Evolutionary conservation across 2,797 vertebrate species (phyloP).

Genomic region (Oryzias dopingdopingensis): DNA sequence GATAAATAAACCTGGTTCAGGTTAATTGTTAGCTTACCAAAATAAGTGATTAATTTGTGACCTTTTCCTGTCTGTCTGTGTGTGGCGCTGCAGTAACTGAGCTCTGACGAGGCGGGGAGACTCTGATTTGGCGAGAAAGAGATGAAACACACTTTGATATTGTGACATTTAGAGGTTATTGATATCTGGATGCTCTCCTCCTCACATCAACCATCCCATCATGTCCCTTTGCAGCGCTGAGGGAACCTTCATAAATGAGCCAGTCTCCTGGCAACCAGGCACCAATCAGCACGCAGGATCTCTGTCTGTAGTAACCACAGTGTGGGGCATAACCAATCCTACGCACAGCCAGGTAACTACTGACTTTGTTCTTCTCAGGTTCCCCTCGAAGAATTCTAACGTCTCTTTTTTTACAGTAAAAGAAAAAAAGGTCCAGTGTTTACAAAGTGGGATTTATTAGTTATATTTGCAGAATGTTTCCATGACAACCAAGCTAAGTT

Average conservation of each 20-base stretch:
- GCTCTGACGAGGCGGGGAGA: slow-evolving; percentile 1
- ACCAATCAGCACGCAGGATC: slow-evolving; percentile 91
- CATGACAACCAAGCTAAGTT: too few species aligned
- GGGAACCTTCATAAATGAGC: slow-evolving; percentile 91
- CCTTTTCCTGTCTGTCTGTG: not conserved
- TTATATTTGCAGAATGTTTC: too few species aligned
- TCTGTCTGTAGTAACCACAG: slow-evolving; percentile 95
- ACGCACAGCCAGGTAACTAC: slow-evolving; percentile 91
- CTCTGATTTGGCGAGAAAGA: not conserved
- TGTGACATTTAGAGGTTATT: slow-evolving; percentile 2
- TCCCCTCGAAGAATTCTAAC: too few species aligned
- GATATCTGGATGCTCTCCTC: slow-evolving; percentile 13
- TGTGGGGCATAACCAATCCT: slow-evolving; percentile 95
- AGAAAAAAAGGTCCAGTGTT: too few species aligned
- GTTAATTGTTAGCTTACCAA: slow-evolving; percentile 27
- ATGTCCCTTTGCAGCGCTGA: slow-evolving; percentile 79
- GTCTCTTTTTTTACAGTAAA: too few species aligned
- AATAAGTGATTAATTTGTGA: slow-evolving; percentile 4
- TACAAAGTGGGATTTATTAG: too few species aligned
- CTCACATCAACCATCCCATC: slow-evolving; percentile 29
- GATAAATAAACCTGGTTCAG: slow-evolving; percentile 22
- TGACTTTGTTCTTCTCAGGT: slow-evolving; percentile 13
- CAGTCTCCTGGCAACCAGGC: slow-evolving; percentile 89
- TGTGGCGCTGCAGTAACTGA: not conserved
- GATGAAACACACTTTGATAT: slow-evolving; percentile 5